Base-by-base conservation (phyloP, 2,797 vertebrate species). In the Scomberomorus guttatus region DNA sequence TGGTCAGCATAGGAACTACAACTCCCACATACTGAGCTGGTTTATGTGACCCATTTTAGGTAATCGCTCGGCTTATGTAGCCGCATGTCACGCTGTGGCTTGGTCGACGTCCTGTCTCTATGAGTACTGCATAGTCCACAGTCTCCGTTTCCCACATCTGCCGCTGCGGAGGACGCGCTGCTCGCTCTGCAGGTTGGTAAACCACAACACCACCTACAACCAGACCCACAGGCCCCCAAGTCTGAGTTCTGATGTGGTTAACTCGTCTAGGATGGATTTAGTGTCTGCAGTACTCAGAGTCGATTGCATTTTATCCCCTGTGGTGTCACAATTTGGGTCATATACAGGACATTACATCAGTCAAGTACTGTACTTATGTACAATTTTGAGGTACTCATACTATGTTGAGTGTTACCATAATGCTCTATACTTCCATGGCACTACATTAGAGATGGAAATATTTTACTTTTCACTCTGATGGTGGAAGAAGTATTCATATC, bases 1-100 rank as follows among this genome's bases (percentile, higher is more conserved):
- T 46, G 67, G 67, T 22, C n/a, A 32, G 3, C 17, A 6, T 1
- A 27, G 83, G 72, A 83, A 91, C 90, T 90, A 90, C 90, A 91
- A 89, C 44, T 86, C 89, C 86, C 90, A 85, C 32, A 18, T 6
- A 10, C 39, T 29, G 56, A 48, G 12, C 3, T 2, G 18, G 54
- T 18, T 46, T 14, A 3, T 24, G 80, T 73, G 82, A 77, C 84
- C 78, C 37, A 44, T 71, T 37, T 83, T 60, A 77, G 70, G 42
- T 87, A 90, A 87, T 91, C 83, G 25, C 79, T n/a, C 12, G 62
- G 71, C 1, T 88, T 75, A 80, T 75, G 73, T 25, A 63, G 78
- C 62, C 34, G 42, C 58, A 1, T 61, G 67, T 54, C 63, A 60
- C 55, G 42, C 6, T 25, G 56, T 56, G 54, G 17, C 37, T 57